phyloP scores from a whole-genome alignment of 2,113 vertebrate species.

The Pipa parva region DNA sequence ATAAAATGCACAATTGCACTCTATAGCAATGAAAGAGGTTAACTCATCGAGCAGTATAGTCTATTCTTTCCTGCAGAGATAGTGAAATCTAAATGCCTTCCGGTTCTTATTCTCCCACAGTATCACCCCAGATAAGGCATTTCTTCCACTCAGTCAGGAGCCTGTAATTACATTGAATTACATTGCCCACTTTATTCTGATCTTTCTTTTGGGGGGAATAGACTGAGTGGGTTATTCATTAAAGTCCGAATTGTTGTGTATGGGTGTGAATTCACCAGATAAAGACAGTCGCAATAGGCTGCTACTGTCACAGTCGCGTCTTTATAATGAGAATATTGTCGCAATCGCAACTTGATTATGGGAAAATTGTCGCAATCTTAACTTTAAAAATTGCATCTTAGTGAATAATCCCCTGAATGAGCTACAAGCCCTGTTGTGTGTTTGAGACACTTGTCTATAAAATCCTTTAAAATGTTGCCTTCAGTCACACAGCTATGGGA shows the following conservation, averaged over 20 bases:
- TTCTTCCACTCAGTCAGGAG: conserved; percentile 52
- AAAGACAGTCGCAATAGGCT: no score
- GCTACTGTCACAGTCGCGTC: no score
- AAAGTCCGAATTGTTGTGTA: no score
- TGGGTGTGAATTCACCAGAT: no score
- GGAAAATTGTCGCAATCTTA: no score
- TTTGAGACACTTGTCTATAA: conserved; percentile 48
- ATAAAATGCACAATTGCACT: neutral
- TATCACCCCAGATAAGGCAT: conserved; percentile 43
- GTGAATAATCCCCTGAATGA: no score
- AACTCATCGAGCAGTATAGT: neutral
- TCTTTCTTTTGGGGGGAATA: neutral
- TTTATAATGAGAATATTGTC: no score
- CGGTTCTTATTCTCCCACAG: conserved; percentile 24
- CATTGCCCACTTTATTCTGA: conserved; percentile 7
- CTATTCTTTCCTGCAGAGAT: conserved; percentile 20
- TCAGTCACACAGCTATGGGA: conserved; percentile 45
- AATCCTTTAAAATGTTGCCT: conserved; percentile 48
- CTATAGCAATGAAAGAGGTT: conserved; percentile 6
- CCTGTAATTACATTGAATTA: conserved; percentile 43
- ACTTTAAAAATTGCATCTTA: no score
- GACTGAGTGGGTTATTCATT: no score
- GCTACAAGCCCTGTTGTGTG: conserved; percentile 33
- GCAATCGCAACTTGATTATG: no score
- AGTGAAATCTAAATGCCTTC: conserved; percentile 24